Evolutionary conservation across 2,797 vertebrate species (phyloP).

Genomic region (Sus cebifrons): DNA sequence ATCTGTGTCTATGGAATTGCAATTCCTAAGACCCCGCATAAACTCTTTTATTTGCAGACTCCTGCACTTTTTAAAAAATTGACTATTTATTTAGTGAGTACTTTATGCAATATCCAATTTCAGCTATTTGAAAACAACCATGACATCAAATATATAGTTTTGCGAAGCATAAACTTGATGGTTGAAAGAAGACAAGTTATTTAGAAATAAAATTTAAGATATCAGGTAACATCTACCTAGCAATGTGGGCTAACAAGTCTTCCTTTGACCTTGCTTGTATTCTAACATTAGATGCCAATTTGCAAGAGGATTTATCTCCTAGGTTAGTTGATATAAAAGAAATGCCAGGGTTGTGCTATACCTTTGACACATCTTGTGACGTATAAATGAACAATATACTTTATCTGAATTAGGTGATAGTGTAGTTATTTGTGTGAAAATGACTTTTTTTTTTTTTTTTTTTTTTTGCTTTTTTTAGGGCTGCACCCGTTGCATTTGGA

Average conservation of each 20-base stretch:
- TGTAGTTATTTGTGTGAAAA: slow-evolving; percentile 52
- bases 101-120: neutral
- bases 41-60: neutral
- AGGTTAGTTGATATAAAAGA: neutral
- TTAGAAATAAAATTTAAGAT: neutral
- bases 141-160: neutral
- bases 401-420: neutral
- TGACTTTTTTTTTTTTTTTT: neutral
- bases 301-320: neutral
- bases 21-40: neutral
- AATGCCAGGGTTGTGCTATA: neutral
- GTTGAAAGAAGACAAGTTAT: neutral
- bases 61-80: neutral
- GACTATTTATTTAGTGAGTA: neutral
- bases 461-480: neutral
- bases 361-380: neutral
- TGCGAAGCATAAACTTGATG: neutral
- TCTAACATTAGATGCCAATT: neutral
- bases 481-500: no score
- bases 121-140: neutral
- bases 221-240: neutral
- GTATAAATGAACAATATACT: neutral
- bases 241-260: neutral
- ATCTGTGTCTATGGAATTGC: neutral
- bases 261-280: neutral